phyloP scores from a whole-genome alignment of 2,113 vertebrate genomes.

The Hypocryptadius cinnamomeus region DNA sequence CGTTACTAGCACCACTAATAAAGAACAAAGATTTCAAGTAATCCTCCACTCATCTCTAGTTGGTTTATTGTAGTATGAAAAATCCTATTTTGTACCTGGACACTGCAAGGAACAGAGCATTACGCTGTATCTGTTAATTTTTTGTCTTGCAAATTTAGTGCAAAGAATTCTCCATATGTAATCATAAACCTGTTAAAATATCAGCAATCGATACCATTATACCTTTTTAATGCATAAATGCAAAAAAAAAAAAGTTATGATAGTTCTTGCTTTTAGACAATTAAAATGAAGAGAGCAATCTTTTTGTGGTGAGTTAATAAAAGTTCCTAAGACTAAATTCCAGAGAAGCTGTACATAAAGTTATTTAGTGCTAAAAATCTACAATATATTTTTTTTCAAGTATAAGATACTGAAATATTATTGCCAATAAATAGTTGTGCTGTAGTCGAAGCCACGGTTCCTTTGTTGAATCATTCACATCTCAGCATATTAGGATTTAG shows the following conservation, averaged over 20 bases:
- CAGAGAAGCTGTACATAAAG: constrained; percentile 68
- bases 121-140: not conserved
- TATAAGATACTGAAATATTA: constrained; percentile 75
- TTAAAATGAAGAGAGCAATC: constrained; percentile 29
- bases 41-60: not conserved
- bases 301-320: constrained; percentile 48
- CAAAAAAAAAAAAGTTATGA: not conserved
- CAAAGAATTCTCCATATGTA: constrained; percentile 27
- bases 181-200: constrained; percentile 38
- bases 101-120: not conserved
- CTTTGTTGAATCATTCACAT: constrained; percentile 64
- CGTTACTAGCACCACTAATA: not conserved
- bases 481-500: constrained; percentile 70
- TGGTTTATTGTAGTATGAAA: not conserved
- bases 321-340: constrained; percentile 59
- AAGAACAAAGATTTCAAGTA: constrained; percentile 32
- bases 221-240: constrained; percentile 8
- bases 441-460: constrained; percentile 41
- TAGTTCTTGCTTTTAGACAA: constrained; percentile 30
- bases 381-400: constrained; percentile 73
- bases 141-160: constrained; percentile 38
- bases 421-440: constrained; percentile 77
- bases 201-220: constrained; percentile 18
- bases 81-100: not conserved
- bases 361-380: constrained; percentile 66